Evolutionary conservation across 2,888 invertebrate genomes (phyloP), one percentile per base, ranked within the genome.

Genomic region (Dascillus cervinus): DNA sequence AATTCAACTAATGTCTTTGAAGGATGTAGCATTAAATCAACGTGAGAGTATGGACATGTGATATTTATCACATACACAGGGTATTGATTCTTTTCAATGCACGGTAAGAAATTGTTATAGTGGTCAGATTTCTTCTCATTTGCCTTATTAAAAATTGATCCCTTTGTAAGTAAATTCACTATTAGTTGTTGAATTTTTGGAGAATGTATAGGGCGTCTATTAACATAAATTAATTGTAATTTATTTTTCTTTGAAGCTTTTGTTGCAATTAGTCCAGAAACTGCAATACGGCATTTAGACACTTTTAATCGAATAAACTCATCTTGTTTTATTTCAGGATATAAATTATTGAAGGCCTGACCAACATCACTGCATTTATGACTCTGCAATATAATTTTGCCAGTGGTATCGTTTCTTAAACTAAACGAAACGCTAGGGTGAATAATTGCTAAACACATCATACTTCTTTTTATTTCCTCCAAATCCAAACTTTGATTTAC

Each of bases 381-480:
- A 15, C 74, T 70, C 54, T 76, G 71, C 17, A 81, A 62, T 12
- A 80, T 43, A 1, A 80, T 66, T 49, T 72, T 68, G 29, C 73
- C 71, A 23, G 61, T 69, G 1, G 64, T 60, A 50, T 85, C 79
- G 58, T 86, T 78, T 44, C 82, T 66, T 27, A 87, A 58, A 36
- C 76, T 77, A 43, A 87, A 69, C 5, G 83, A 82, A 46, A 78
- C 69, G 29, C 70, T 59, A 26, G 71, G 73, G 53, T 82, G 74
- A 13, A 78, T 70, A 31, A 87, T 55, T n/a, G 79, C 74, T 29
- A 85, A 53, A 26, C 68, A 67, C 54, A 78, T 73, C 23, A 87
- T 51, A 27, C 69, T 64, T 28, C 53, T 60, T 51, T 74, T 73
- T 22, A 84, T 71, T 19, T 69, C 67, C 49, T 76, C 73, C 9